Percentiles rank a stretch among this genome's conserved stretches.
Evolutionary conservation across 1,140 invertebrate genomes (phyloP).

Genomic region (Dolichoris vasculosae): DNA sequence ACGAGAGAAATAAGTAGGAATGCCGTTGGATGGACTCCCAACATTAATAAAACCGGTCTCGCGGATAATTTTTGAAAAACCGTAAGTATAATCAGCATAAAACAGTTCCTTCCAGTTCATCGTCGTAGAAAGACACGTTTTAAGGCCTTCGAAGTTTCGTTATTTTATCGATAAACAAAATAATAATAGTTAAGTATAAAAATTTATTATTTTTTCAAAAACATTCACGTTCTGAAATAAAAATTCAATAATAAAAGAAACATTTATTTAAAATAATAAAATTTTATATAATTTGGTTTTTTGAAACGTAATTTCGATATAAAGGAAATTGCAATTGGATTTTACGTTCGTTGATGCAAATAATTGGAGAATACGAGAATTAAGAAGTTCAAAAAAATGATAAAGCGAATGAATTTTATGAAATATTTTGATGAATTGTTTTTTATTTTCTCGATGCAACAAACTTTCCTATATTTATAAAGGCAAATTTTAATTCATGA

Average conservation of each 20-base stretch:
- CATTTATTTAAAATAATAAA: neutral
- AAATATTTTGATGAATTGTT: no score
- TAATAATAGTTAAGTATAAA: neutral
- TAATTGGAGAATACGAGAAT: no score
- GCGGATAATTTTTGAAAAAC: neutral
- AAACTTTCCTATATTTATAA: no score
- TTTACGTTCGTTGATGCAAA: no score
- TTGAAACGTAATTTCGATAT: neutral
- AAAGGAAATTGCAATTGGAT: no score
- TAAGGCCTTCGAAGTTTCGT: neutral
- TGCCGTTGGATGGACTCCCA: neutral
- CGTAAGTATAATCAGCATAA: neutral
- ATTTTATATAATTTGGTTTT: neutral
- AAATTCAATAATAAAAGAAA: neutral
- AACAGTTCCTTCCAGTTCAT: neutral
- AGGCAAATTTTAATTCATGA: no score
- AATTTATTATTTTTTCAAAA: neutral
- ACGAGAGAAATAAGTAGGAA: neutral
- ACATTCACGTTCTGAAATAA: neutral
- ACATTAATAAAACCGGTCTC: neutral
- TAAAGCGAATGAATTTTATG: no score
- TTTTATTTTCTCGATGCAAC: no score
- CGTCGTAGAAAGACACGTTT: neutral
- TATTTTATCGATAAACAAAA: neutral
- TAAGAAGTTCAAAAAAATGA: no score